Evolutionary conservation across 30 jellyfish, hydroid and myxozoan genomes (phyloP), one percentile per base, ranked within the genome.

Genomic region (Calvadosia cruxmelitensis): DNA sequence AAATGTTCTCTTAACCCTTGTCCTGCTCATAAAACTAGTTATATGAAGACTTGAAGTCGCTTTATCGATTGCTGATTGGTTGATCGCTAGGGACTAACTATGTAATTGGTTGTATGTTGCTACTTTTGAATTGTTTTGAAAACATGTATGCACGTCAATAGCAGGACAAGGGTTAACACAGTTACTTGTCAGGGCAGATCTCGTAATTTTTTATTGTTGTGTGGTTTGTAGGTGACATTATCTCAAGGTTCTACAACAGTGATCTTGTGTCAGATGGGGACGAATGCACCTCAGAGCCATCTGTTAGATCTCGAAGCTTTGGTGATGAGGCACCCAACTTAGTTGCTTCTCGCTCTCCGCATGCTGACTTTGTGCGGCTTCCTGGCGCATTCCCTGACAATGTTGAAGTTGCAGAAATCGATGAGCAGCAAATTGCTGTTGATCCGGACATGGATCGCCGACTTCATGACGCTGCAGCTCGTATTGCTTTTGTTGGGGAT

Each of bases 401-500:
- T 3, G 50, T 3, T 15, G 48, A 49, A 12, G 63, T 64, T 16
- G 61, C 10, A 64, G 73, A 64, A 10, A 29, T 2, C 30, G 73
- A 29, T 7, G 63, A 29, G 13, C 64, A 1, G 13, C 29, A 29
- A 1, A 63, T 66, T 1, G 3, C 75, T 3, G 70, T 7, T 3
- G 80, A 70, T 23, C 64, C 49, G 0, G 64, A 52, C 13, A 33
- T 48, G 0, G 78, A 68, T 27, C 64, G 48, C 16, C 20, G 24
- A 0, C 30, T 70, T 31, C 80, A 70, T 49, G 53, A 28, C 3
- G 33, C 53, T 2, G 80, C 80, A 12, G 28, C 15, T 27, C 27
- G 31, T 12, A 27, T 70, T 70, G 69, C 80, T 20, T 12, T 2
- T 25, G 51, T 70, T 31, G 80, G 70, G 49, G 80, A 70, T 50